Evolutionary conservation across 2,113 vertebrate genomes (phyloP), one percentile per base, ranked within the genome.

Genomic region (Vanacampus margaritifer): DNA sequence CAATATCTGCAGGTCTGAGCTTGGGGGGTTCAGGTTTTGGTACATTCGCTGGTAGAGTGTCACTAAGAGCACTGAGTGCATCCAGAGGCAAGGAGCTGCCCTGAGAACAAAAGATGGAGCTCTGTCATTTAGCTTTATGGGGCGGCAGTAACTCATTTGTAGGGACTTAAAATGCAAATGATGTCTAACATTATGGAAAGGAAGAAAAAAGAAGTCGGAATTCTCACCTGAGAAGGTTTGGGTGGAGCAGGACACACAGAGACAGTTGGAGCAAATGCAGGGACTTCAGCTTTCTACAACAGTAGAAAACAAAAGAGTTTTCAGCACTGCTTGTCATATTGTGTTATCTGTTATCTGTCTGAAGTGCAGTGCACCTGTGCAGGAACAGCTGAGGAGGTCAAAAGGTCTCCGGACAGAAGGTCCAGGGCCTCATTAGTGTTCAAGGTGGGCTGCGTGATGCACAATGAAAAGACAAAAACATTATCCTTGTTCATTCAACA

Each of bases 351-450:
- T 14, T 19, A 43, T 35, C 9, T 50, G 32, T 16, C 9, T 19
- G 1, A 24, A 0, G 26, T 6, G 26, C 19, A 39, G 16, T 17
- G 3, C 66, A 89, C 89, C 72, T 80, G 66, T 54, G 73, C 21
- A 24, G 82, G 84, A 71, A 85, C 85, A 14, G 64, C 35, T 3
- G 80, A 68, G 3, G 84, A 43, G 8, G 60, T 43, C 24, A 9
- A 19, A 14, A 93, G 89, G 75, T 68, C 91, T 71, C 74, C 90
- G 32, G 87, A 86, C 64, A 93, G 78, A 68, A 91, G 0, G 72
- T 89, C 90, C 79, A 93, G 84, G 56, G 90, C 92, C 0, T 90
- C 88, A 26, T 24, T 67, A 0, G 85, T 46, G 13, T 46, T 81
- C 79, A 91, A 67, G 50, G 83, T 76, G 58, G 91, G 86, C 91